Percentiles rank a stretch among this genome's conserved stretches.
phyloP scores from a whole-genome alignment of 2,888 invertebrate genomes.

The Crematogaster levior region DNA sequence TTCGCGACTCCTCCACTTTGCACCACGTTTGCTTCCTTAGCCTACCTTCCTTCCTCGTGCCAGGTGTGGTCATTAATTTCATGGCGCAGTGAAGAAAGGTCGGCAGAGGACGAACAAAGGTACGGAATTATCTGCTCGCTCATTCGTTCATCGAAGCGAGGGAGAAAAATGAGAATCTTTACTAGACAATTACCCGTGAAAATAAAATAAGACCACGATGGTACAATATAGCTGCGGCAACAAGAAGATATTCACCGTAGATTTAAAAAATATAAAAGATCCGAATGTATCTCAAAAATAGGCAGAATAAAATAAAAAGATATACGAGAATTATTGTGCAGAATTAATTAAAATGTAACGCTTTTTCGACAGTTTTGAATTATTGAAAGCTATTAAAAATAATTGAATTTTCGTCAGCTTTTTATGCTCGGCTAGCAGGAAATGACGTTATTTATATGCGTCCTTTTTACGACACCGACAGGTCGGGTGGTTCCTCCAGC shows the following conservation, averaged over 20 bases:
- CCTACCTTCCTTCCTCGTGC: slow-evolving; percentile 44
- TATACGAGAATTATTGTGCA: neutral
- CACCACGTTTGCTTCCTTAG: slow-evolving; percentile 29
- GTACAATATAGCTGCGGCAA: slow-evolving; percentile 11
- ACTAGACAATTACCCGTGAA: slow-evolving; percentile 59
- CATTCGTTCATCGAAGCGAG: slow-evolving; percentile 47
- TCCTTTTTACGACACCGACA: slow-evolving; percentile 58
- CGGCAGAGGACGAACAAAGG: slow-evolving; percentile 63
- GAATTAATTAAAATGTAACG: neutral
- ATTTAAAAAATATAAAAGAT: neutral
- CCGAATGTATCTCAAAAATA: neutral
- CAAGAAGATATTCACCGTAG: neutral
- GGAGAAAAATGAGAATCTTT: slow-evolving; percentile 39
- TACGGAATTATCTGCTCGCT: slow-evolving; percentile 31
- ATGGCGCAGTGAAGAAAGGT: slow-evolving; percentile 64
- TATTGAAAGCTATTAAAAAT: neutral
- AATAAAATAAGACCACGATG: slow-evolving; percentile 44
- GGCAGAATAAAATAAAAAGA: neutral
- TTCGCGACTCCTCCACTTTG: slow-evolving; percentile 27
- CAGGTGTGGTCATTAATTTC: slow-evolving; percentile 74
- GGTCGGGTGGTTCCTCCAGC: slow-evolving; percentile 82
- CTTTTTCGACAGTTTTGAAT: neutral
- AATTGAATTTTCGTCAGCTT: neutral
- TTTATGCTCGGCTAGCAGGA: neutral
- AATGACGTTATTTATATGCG: slow-evolving; percentile 34